Evolutionary conservation across 2,888 invertebrate genomes (phyloP), one percentile per base, ranked within the genome.

Genomic region (Hydropsyche betteni): DNA sequence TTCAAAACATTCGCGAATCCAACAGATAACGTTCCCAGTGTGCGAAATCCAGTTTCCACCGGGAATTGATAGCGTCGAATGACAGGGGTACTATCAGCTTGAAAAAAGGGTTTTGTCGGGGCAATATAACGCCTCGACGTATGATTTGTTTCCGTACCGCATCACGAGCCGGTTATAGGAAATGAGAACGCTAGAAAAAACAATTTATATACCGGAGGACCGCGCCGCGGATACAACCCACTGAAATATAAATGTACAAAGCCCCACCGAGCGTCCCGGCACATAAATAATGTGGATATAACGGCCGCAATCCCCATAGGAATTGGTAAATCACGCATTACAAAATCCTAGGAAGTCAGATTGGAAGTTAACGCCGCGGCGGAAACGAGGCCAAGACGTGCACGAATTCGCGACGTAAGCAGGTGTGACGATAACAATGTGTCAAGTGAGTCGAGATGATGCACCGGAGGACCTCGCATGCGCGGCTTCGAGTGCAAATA

Each of bases 121-220:
- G 70, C 70, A 52, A 70, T 70, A 44, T 44, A 52, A 52, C 33
- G 52, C 55, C 70, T 12, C 69, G 72, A 34, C 55, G 58, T 72
- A 72, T 72, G 72, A 72, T 72, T 72, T 72, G 72, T 72, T 72
- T 72, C 72, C 72, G 72, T 34, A 24, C 14, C 34, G 36, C 51
- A 33, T 70, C 8, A 24, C 14, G 52, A 36, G n/a, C 51, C 70
- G 58, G 64, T 36, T 12, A 36, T 38, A 51, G 72, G 72, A 72
- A 72, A 72, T 72, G 72, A 72, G 72, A 38, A 16, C 72, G 58
- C 55, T 72, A 16, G 58, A 72, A 72, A 72, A 55, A 61, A 55
- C 72, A 55, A 72, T 72, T 72, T 72, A 55, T 72, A 72, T 33
- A 12, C 1, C 52, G 3, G n/a, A 52, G 71, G 55, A 33, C 5